Evolutionary conservation across 2,888 invertebrate species (phyloP).

Genomic region (Baccha elongata): DNA sequence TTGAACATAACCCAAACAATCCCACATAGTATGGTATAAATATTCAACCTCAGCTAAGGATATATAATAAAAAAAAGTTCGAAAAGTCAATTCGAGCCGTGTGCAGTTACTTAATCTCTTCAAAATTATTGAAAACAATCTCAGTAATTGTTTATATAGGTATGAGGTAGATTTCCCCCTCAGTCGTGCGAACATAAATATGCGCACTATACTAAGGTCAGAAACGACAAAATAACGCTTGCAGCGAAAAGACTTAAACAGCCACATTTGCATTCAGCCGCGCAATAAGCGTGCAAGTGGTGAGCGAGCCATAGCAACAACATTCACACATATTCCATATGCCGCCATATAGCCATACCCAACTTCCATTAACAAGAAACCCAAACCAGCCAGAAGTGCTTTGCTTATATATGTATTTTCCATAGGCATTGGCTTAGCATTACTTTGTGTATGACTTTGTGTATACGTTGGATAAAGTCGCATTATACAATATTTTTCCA

Average conservation of each 20-base stretch:
- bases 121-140: constrained; percentile 66
- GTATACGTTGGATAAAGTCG: constrained; percentile 43
- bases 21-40: background rate
- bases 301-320: constrained; percentile 4
- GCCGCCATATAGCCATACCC: constrained; percentile 39
- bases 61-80: constrained; percentile 39
- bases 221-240: constrained; percentile 65
- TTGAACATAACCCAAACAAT: background rate
- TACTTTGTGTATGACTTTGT: constrained; percentile 45
- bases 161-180: constrained; percentile 34
- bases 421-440: constrained; percentile 51
- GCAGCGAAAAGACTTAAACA: constrained; percentile 57
- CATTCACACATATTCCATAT: background rate
- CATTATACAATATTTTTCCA: constrained; percentile 71
- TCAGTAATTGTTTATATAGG: constrained; percentile 61
- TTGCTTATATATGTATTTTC: constrained; percentile 20
- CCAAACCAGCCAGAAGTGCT: constrained; percentile 43
- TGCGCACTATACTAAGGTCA: constrained; percentile 64
- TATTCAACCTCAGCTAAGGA: constrained; percentile 16
- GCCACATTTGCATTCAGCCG: constrained; percentile 68
- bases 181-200: constrained; percentile 58
- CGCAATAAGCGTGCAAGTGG: constrained; percentile 39
- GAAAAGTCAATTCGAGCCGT: constrained; percentile 48
- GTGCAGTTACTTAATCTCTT: constrained; percentile 64
- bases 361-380: constrained; percentile 55